Evolutionary conservation across 2,888 invertebrate genomes (phyloP), one percentile per base, ranked within the genome.

Genomic region (Odontocerum albicorne): DNA sequence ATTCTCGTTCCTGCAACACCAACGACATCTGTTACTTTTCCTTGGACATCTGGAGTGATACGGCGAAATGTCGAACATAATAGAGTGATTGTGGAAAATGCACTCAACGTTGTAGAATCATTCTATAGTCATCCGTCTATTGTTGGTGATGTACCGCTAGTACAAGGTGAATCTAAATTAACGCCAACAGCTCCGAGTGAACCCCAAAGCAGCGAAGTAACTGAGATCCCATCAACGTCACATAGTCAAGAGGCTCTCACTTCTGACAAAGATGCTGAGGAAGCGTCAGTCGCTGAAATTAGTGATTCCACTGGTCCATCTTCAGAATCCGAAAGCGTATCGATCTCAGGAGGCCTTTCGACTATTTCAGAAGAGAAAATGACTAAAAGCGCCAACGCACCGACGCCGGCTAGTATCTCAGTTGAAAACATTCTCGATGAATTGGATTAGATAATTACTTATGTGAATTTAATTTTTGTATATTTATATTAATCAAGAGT

Each of bases 1-100:
- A 67, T 66, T 51, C 59, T 67, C 20, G 66, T 67, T 61, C 60
- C 65, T 7, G 64, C 66, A 42, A 59, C 67, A 17, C 62, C 54
- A 20, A 27, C 59, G 13, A 38, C 31, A 12, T 45, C 55, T 2
- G 19, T 44, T 4, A 32, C 20, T 12, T 39, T 42, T 16, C 21
- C 50, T 55, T 52, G 44, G 56, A 69, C 73, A 1, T 74, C 74
- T 0, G 75, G 75, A 10, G 74, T 75, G 6, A 74, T n/a, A 74
- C 75, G 2, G 74, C 65, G 3, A 8, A 19, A 22, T 8, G 27
- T 13, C 4, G 13, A 8, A 4, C 17, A 3, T 19, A n/a, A n/a
- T n/a, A n/a, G n/a, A n/a, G n/a, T n/a, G n/a, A n/a, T n/a, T n/a
- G 3, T n/a, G 15, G 74, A 76, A 62, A 75, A 75, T 2, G 74